These are phyloP conservation scores for Petrocephalus sullivani DNA, from an alignment of 2,797 vertebrate species.

Conservation along the genomic window DNA sequence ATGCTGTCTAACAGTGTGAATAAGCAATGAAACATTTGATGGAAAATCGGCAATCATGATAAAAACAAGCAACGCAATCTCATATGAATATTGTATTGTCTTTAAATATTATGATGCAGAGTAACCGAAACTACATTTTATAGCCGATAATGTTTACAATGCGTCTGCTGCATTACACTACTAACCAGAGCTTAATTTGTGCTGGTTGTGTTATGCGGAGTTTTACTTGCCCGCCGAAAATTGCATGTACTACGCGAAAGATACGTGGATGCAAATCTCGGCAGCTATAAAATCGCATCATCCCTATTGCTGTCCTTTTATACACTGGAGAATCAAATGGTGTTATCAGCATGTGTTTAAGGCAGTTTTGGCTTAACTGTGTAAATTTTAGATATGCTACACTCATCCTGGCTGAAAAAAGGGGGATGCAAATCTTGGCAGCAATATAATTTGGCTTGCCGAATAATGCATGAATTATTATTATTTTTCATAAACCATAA, in stretches of 20 bases:
- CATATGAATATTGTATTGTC: constrained; percentile 25
- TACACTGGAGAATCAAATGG: background rate
- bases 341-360: background rate
- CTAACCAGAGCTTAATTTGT: background rate
- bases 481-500: background rate
- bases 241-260: background rate
- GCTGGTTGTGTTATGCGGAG: background rate
- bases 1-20: constrained; percentile 49
- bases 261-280: background rate
- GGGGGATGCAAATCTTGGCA: background rate
- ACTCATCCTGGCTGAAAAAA: background rate
- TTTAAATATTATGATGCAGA: background rate
- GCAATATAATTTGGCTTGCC: background rate
- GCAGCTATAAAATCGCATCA: background rate
- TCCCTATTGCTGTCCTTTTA: background rate
- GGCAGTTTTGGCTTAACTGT: background rate
- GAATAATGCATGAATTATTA: background rate
- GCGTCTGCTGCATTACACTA: background rate
- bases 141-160: background rate
- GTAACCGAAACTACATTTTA: background rate
- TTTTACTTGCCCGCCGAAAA: background rate
- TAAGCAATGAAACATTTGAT: constrained; percentile 42
- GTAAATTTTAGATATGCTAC: background rate
- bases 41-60: constrained; percentile 49
- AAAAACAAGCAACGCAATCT: constrained; percentile 46